Evolutionary conservation across 2,113 vertebrate species (phyloP).

Genomic region (Erythrolamprus reginae): DNA sequence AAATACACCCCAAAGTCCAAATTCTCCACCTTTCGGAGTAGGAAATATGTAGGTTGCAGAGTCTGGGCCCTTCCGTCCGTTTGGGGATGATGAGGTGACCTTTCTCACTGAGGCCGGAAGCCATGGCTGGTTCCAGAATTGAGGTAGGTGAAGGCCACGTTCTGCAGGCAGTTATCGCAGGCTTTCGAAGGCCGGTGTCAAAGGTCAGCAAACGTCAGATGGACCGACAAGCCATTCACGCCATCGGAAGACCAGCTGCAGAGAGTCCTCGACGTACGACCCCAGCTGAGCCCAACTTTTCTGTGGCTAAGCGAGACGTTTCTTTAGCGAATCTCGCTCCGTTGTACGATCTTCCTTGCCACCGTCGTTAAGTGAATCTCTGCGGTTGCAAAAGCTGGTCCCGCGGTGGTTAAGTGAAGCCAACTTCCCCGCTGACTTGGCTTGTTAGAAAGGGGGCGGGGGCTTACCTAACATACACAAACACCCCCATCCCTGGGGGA

Average conservation of each 20-base stretch:
- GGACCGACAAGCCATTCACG: not conserved
- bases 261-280: not conserved
- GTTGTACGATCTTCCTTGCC: not conserved
- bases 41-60: not conserved
- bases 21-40: not conserved
- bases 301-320: not conserved
- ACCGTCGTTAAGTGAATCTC: not conserved
- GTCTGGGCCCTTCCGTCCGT: not conserved
- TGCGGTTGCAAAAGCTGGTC: fast-evolving
- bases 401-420: not conserved
- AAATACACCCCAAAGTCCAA: not conserved
- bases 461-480: too few species aligned
- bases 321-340: not conserved
- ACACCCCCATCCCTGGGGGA: not conserved
- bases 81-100: not conserved
- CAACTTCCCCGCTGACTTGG: not conserved
- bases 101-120: not conserved
- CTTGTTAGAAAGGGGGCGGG: not conserved
- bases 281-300: not conserved
- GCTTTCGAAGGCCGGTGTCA: not conserved
- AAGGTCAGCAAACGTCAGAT: not conserved
- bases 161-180: not conserved
- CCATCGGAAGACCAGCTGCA: not conserved
- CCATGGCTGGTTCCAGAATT: not conserved
- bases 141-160: not conserved